Evolutionary conservation across 1,140 invertebrate genomes (phyloP).

Genomic region (Pristionchus pacificus): DNA sequence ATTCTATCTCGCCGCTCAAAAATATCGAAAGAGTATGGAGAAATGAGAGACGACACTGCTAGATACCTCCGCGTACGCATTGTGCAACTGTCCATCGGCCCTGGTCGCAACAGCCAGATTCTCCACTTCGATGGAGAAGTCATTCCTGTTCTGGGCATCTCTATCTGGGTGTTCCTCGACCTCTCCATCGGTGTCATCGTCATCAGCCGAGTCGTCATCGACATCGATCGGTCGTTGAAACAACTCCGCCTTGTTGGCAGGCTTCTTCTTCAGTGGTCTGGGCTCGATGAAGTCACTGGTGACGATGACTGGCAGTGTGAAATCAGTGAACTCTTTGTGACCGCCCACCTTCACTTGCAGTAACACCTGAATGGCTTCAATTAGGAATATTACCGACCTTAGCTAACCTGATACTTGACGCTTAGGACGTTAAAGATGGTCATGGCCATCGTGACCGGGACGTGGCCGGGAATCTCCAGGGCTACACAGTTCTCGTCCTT

Average conservation of each 20-base stretch:
- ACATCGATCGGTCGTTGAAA: slow-evolving; percentile 13
- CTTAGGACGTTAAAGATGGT: slow-evolving; percentile 18
- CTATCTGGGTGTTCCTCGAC: slow-evolving; percentile 8
- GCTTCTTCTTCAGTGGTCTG: slow-evolving; percentile 9
- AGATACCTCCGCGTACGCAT: neutral
- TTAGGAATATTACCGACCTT: too few relatives aligned
- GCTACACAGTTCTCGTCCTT: neutral
- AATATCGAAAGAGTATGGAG: neutral
- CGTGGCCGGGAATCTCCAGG: slow-evolving; percentile 5
- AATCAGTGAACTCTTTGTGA: slow-evolving; percentile 12
- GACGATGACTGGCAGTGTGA: slow-evolving; percentile 22
- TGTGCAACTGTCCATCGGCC: neutral
- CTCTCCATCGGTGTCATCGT: slow-evolving; percentile 26
- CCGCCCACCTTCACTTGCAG: slow-evolving; percentile 25
- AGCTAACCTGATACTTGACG: slow-evolving; percentile 14
- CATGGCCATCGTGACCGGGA: slow-evolving; percentile 19
- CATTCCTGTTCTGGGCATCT: slow-evolving; percentile 1
- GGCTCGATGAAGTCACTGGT: slow-evolving; percentile 17
- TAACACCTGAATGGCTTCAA: too few relatives aligned
- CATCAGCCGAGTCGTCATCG: slow-evolving; percentile 29
- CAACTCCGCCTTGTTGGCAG: neutral
- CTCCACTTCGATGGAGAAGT: slow-evolving; percentile 28
- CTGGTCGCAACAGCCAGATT: slow-evolving; percentile 17
- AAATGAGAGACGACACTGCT: too few relatives aligned
- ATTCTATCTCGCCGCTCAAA: too few relatives aligned